Percentiles rank a stretch among this genome's conserved stretches.
These are phyloP conservation scores for Pegoplata infirma DNA, from an alignment of 2,888 invertebrate species.

Conservation along the genomic window DNA sequence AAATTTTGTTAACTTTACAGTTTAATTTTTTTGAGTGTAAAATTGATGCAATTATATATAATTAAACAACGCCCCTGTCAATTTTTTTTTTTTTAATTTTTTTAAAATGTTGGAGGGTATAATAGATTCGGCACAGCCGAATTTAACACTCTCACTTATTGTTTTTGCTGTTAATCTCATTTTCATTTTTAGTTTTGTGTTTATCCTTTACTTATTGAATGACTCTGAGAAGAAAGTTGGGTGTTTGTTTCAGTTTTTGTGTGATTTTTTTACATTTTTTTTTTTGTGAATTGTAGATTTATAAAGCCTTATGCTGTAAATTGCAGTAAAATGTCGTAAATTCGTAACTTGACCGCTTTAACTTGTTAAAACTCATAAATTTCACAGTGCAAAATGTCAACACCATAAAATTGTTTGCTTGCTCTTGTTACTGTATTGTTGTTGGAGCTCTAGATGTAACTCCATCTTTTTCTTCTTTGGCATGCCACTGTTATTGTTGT, in stretches of 20 bases:
- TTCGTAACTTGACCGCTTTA: constrained; percentile 39
- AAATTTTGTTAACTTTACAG: no score
- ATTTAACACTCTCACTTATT: no score
- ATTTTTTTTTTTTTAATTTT: no score
- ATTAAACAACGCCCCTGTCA: no score
- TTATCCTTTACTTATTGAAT: background rate
- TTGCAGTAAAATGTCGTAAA: constrained; percentile 37
- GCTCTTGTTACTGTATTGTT: background rate
- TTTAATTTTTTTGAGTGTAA: no score
- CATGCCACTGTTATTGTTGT: background rate
- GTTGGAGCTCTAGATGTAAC: background rate
- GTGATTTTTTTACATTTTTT: background rate
- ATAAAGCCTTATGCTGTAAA: constrained; percentile 37
- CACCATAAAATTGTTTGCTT: constrained; percentile 32
- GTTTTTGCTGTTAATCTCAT: background rate
- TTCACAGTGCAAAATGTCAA: constrained; percentile 38
- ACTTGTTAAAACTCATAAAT: constrained; percentile 37
- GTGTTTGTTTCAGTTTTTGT: background rate
- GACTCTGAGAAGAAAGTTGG: background rate
- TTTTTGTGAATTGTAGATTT: constrained; percentile 14
- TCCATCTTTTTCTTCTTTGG: background rate
- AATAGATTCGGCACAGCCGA: no score
- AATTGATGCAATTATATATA: no score
- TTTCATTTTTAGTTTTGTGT: background rate
- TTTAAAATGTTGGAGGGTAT: no score